Base-by-base conservation (phyloP, 1,140 invertebrate genomes). In the Drosophila auraria region DNA sequence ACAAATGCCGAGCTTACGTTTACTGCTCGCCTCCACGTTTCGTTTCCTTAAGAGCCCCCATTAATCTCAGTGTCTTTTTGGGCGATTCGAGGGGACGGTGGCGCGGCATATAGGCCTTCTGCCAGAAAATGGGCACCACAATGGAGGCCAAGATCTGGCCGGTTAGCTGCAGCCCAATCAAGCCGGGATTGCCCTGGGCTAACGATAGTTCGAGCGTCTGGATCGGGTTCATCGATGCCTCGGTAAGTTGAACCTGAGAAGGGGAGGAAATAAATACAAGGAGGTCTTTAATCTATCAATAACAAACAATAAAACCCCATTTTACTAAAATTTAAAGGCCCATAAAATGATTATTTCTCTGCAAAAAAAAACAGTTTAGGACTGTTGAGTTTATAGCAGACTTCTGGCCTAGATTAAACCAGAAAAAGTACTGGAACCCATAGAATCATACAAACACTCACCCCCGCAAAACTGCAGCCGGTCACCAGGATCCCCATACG, bases 401-500 rank as follows among this genome's bases (percentile, higher is more conserved):
- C 60, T 11, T 30, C 33, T 36, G 9, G 33, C 11, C 11, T 11
- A 36, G 9, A 36, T 36, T 36, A 30, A 30, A 7, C 27, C 27
- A 30, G 0, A 30, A 30, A 30, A 7, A 20, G 20, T 20, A 20
- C 20, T 20, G 20, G 5, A 6, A 27, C 3, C 0, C 27, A 5
- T 27, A 7, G 27, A 27, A 6, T 7, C 6, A 5, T 30, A 1
- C 27, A 33, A 7, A 17, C 25, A 17, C 73, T 60, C 44, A 87
- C 80, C 27, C 79, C 79, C 0, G 68, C 63, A 8, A 87, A 53
- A 12, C 54, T 47, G 23, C 83, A 87, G 5, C 58, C 65, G 0
- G 63, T 62, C 15, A 87, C 64, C 1, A 87, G 40, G 6, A 81
- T 56, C 2, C 79, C 83, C 76, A 87, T 73, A 7, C 81, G 78